Percentiles rank a stretch among this genome's conserved stretches.
phyloP scores from a whole-genome alignment of 2,888 invertebrate species.

The Lydus trimaculatus region DNA sequence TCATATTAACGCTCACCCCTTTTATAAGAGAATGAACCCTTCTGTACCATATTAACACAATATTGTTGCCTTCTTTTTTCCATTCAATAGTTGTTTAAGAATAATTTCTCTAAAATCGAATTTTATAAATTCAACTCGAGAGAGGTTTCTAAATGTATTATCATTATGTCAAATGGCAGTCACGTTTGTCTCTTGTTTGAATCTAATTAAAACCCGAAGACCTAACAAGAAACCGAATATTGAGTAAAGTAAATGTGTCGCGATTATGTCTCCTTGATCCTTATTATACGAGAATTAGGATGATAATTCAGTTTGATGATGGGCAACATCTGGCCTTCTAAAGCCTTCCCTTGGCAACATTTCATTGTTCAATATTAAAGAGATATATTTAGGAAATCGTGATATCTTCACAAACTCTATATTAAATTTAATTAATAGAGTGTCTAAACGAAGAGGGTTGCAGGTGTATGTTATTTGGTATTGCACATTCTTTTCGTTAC shows the following conservation, averaged over 20 bases:
- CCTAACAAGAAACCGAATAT: slow-evolving; percentile 34
- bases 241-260: slow-evolving; percentile 41
- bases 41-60: background rate
- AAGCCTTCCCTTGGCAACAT: slow-evolving; percentile 25
- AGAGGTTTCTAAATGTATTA: background rate
- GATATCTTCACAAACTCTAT: slow-evolving; percentile 12
- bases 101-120: background rate
- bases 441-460: slow-evolving; percentile 5
- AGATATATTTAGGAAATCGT: background rate
- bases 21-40: background rate
- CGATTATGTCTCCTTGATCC: slow-evolving; percentile 43
- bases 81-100: background rate
- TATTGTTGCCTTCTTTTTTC: background rate
- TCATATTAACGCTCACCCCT: slow-evolving; percentile 8
- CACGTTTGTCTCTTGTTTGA: slow-evolving; percentile 12
- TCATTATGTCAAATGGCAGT: slow-evolving; percentile 11
- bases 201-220: background rate
- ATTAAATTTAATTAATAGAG: slow-evolving; percentile 27
- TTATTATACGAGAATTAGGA: slow-evolving; percentile 41
- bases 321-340: slow-evolving; percentile 34
- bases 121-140: background rate
- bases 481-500: background rate
- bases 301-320: slow-evolving; percentile 47
- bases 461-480: slow-evolving; percentile 15
- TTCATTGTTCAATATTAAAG: slow-evolving; percentile 5